A percentile compares a stretch with the other conserved stretches of the same genome.
Conservation (phyloP, 2,113 vertebrate genomes). For the Ammospiza nelsoni region DNA sequence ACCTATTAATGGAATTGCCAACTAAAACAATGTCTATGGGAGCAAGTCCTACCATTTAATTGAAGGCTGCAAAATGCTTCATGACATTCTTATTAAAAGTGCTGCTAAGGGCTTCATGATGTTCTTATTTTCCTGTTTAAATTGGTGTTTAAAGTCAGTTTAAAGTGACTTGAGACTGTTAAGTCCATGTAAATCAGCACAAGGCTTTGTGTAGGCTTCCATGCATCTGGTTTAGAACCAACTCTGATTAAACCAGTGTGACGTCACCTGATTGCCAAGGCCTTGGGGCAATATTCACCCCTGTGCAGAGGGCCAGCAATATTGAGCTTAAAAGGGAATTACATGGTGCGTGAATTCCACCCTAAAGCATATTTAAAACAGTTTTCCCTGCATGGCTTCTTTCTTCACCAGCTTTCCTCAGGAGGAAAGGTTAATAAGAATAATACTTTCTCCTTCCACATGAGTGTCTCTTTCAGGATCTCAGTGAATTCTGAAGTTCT, state of each 20-base stretch:
- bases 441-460: conserved; percentile 9
- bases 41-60: neutral
- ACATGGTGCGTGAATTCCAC: neutral
- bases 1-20: neutral
- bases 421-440: conserved; percentile 52
- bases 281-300: neutral
- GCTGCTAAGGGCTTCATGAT: neutral
- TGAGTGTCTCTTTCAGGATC: neutral
- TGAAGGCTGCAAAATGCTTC: neutral
- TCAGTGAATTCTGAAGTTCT: neutral
- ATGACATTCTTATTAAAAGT: neutral
- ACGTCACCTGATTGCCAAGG: neutral
- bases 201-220: neutral
- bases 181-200: neutral
- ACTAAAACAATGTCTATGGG: neutral
- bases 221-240: neutral
- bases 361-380: conserved; percentile 40
- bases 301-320: neutral
- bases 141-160: neutral
- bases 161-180: neutral
- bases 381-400: conserved; percentile 36
- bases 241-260: neutral
- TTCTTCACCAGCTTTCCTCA: neutral
- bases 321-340: conserved; percentile 11
- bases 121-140: neutral